Evolutionary conservation across 2,888 invertebrate species (phyloP).

Genomic region (Xestia rhomboidea): DNA sequence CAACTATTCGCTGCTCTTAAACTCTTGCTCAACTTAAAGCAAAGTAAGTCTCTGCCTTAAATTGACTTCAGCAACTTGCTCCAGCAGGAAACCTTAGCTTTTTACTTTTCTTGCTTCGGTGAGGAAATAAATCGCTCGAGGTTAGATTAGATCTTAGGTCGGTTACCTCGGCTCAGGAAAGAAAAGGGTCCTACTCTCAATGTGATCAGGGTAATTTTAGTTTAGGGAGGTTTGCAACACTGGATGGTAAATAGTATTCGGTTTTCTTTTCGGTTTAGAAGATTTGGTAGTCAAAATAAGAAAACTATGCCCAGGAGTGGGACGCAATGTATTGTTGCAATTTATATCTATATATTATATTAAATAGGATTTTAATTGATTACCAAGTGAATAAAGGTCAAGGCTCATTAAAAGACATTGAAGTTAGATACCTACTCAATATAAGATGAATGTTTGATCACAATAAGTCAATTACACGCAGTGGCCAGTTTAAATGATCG

Average conservation of each 20-base stretch:
- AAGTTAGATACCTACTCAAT: neutral
- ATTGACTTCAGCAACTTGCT: slow-evolving; percentile 44
- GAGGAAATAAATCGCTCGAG: slow-evolving; percentile 47
- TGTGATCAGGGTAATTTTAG: slow-evolving; percentile 24
- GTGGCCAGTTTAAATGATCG: neutral
- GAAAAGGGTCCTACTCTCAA: slow-evolving; percentile 6
- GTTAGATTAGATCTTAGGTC: slow-evolving; percentile 51
- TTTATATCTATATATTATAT: too few relatives aligned
- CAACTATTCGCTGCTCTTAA: slow-evolving; percentile 41
- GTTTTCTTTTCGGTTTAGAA: neutral
- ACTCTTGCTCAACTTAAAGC: slow-evolving; percentile 37
- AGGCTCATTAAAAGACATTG: too few relatives aligned
- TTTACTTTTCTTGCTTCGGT: slow-evolving; percentile 16
- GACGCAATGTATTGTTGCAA: neutral
- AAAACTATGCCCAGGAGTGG: neutral
- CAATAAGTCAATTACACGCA: neutral
- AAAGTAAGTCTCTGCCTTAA: slow-evolving; percentile 33
- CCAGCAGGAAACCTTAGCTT: slow-evolving; percentile 14
- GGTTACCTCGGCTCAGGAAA: neutral
- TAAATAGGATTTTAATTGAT: too few relatives aligned
- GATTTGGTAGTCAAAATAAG: neutral
- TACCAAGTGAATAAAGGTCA: too few relatives aligned
- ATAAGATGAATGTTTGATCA: neutral
- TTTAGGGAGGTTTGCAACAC: neutral
- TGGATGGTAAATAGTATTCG: neutral